phyloP scores from a whole-genome alignment of 2,113 vertebrate species.

The Rattus norvegicus region DNA sequence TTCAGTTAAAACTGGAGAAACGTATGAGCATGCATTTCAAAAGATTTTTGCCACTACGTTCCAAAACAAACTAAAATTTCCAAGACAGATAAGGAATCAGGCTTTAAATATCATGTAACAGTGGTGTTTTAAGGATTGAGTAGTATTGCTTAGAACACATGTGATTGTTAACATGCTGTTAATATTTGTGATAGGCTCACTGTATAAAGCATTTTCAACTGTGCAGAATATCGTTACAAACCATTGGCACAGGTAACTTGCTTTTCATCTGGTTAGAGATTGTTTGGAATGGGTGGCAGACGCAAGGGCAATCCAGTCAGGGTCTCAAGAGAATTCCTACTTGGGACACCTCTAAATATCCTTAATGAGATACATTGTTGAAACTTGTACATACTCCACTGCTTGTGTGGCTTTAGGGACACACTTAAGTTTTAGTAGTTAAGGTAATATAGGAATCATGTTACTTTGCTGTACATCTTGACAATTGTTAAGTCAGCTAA shows the following conservation, averaged over 20 bases:
- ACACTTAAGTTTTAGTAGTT: constrained; percentile 63
- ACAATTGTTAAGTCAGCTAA: constrained; percentile 71
- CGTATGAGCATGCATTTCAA: not conserved
- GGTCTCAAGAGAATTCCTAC: constrained; percentile 50
- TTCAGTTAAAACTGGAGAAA: constrained; percentile 30
- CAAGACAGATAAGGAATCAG: not conserved
- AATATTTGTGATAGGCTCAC: not conserved
- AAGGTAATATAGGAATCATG: not conserved
- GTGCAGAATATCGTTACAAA: not conserved
- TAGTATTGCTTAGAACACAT: not conserved
- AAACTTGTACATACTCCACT: not conserved
- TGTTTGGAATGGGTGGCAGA: not conserved
- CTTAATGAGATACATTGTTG: constrained; percentile 60
- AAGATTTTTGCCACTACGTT: not conserved
- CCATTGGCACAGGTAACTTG: not conserved
- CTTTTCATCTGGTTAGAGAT: not conserved
- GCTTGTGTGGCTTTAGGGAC: constrained; percentile 43
- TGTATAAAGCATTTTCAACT: not conserved
- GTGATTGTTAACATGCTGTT: not conserved
- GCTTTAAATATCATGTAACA: not conserved
- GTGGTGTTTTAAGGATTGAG: not conserved
- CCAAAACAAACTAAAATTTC: not conserved
- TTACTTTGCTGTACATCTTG: constrained; percentile 70
- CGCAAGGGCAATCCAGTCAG: not conserved
- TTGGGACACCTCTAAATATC: constrained; percentile 52